These are phyloP conservation scores for Girardinus metallicus DNA, from an alignment of 2,797 vertebrate genomes.

Conservation along the genomic window DNA sequence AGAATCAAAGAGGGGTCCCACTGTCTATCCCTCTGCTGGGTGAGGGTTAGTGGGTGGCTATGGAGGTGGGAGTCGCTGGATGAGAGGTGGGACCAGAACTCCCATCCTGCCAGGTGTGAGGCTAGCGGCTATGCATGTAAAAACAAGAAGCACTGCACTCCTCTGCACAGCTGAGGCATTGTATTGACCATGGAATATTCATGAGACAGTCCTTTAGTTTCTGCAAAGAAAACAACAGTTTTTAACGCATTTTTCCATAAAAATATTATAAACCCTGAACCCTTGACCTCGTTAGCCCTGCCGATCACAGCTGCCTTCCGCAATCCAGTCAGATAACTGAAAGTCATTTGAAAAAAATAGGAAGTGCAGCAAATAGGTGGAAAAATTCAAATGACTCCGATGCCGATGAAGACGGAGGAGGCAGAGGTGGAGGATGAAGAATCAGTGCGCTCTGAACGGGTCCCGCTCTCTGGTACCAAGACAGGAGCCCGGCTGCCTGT, in stretches of 20 bases:
- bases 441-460: conserved; percentile 70
- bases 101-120: conserved; percentile 74
- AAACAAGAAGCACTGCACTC: conserved; percentile 61
- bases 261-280: conserved; percentile 27
- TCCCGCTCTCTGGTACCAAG: conserved; percentile 73
- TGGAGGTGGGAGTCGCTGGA: conserved; percentile 39
- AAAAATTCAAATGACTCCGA: conserved; percentile 61
- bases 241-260: neutral
- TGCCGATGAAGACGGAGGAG: conserved; percentile 56
- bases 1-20: conserved; percentile 37
- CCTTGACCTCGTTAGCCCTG: conserved; percentile 24
- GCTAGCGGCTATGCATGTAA: conserved; percentile 76
- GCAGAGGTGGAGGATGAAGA: conserved; percentile 64
- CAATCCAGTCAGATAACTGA: conserved; percentile 27
- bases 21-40: conserved; percentile 44
- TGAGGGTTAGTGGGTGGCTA: conserved; percentile 19
- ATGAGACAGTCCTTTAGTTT: conserved; percentile 7
- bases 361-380: conserved; percentile 29
- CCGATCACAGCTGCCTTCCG: conserved; percentile 10
- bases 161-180: conserved; percentile 21
- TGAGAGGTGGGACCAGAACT: conserved; percentile 49
- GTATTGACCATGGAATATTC: conserved; percentile 27
- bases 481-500: conserved; percentile 77
- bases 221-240: neutral
- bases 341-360: conserved; percentile 30